Evolutionary conservation across 2,797 vertebrate species (phyloP).

Genomic region (Channa striata): DNA sequence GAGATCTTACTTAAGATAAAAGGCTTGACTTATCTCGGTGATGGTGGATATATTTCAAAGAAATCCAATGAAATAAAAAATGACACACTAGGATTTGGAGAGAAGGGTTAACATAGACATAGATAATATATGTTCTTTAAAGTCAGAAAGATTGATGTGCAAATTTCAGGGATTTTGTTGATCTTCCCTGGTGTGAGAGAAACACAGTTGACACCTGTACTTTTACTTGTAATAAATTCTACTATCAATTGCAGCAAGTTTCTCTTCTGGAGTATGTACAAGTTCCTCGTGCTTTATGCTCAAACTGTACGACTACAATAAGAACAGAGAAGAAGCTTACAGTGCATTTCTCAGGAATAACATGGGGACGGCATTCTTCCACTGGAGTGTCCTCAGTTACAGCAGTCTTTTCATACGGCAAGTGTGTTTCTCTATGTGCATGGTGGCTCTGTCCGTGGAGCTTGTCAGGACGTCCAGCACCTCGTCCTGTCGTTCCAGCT

Average conservation of each 20-base stretch:
- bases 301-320: conserved; percentile 10
- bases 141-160: background rate
- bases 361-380: background rate
- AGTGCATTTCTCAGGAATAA: conserved; percentile 31
- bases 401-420: conserved; percentile 89
- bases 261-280: conserved; percentile 3
- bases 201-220: background rate
- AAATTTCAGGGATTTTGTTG: background rate
- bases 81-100: background rate
- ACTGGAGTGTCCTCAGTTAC: conserved; percentile 65
- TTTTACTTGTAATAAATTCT: background rate
- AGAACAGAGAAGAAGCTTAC: conserved; percentile 37
- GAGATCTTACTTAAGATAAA: background rate
- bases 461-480: conserved; percentile 86
- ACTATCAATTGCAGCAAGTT: conserved; percentile 9
- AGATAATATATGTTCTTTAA: background rate
- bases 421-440: conserved; percentile 89
- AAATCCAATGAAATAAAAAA: background rate
- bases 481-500: conserved; percentile 94
- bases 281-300: conserved; percentile 22
- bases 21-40: background rate
- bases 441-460: conserved; percentile 86
- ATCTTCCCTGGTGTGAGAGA: background rate
- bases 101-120: background rate
- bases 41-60: conserved; percentile 4